Percentiles rank a stretch among this genome's conserved stretches.
phyloP scores from a whole-genome alignment of 2,113 vertebrate genomes.

The Tetrax tetrax region DNA sequence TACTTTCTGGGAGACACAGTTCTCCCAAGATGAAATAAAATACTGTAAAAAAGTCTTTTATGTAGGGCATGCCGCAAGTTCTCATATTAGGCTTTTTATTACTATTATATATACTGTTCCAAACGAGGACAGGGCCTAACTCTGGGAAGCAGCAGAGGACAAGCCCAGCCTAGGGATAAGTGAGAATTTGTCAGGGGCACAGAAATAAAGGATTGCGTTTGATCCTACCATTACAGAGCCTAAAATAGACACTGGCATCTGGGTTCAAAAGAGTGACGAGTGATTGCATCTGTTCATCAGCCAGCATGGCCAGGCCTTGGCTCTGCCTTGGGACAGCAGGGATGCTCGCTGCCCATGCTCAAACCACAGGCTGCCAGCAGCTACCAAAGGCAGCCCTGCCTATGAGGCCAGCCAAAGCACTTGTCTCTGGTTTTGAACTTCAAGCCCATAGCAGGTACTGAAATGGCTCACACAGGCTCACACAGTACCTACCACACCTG shows the following conservation, averaged over 20 bases:
- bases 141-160: not conserved
- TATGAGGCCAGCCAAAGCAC: not conserved
- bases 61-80: not conserved
- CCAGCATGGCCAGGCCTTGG: not conserved
- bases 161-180: not conserved
- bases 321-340: not conserved
- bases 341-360: rapidly evolving
- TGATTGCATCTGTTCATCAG: not conserved
- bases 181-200: not conserved
- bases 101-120: not conserved
- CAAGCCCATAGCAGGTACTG: not conserved
- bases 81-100: not conserved
- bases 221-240: not conserved
- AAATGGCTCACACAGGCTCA: not conserved
- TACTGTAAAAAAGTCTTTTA: not conserved
- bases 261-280: not conserved
- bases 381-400: not conserved
- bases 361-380: not conserved
- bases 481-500: too few species aligned
- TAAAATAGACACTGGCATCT: not conserved
- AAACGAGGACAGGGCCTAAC: not conserved
- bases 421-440: not conserved
- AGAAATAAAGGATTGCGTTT: not conserved
- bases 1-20: not conserved
- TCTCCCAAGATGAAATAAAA: constrained; percentile 12